phyloP scores from a whole-genome alignment of 2,888 invertebrate genomes.

The Dasysyrphus tricinctus region DNA sequence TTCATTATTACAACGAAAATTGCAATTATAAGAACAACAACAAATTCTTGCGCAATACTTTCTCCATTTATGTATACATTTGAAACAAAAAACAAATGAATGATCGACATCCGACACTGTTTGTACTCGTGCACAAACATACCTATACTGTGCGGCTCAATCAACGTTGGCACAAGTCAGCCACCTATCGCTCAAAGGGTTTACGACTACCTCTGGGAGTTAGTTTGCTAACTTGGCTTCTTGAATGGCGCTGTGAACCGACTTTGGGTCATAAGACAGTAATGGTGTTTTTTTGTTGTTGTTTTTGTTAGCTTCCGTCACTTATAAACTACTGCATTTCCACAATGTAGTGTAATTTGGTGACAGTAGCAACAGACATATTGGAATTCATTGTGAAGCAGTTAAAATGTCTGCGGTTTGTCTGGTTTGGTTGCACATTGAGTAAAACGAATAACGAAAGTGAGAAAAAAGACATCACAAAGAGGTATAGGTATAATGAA shows the following conservation, averaged over 20 bases:
- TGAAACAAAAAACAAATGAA: slow-evolving; percentile 37
- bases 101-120: slow-evolving; percentile 46
- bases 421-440: neutral
- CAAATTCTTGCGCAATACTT: slow-evolving; percentile 65
- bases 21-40: slow-evolving; percentile 39
- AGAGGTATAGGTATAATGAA: neutral
- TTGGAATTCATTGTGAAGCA: slow-evolving; percentile 2
- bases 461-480: neutral
- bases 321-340: neutral
- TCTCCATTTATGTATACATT: slow-evolving; percentile 59
- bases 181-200: slow-evolving; percentile 24
- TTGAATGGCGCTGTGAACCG: neutral
- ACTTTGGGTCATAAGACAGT: slow-evolving; percentile 11
- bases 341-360: neutral
- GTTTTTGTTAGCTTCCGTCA: slow-evolving; percentile 20
- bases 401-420: slow-evolving; percentile 12
- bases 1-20: slow-evolving; percentile 36
- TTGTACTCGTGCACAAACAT: neutral
- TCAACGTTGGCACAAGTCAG: slow-evolving; percentile 9
- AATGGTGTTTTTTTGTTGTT: neutral
- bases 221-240: neutral
- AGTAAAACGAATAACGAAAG: neutral
- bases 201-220: neutral
- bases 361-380: slow-evolving; percentile 19
- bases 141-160: slow-evolving; percentile 1